Evolutionary conservation across 2,888 invertebrate species (phyloP).

Genomic region (Cantharis rufa): DNA sequence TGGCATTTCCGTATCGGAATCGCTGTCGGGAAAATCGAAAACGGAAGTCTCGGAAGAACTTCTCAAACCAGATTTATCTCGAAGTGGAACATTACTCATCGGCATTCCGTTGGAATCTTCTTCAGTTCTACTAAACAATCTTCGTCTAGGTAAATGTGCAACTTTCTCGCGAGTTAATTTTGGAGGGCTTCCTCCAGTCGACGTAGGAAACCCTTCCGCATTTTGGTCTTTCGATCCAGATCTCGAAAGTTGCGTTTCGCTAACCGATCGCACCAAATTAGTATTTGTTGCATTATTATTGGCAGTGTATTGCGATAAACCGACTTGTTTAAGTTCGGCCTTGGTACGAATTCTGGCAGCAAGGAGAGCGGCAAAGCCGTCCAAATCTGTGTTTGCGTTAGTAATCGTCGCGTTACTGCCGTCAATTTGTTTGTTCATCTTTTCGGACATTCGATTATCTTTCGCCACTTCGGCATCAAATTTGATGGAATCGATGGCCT

Average conservation of each 20-base stretch:
- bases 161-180: conserved; percentile 19
- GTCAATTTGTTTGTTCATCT: conserved; percentile 35
- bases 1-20: conserved; percentile 66
- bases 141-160: conserved; percentile 52
- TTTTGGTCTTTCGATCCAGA: conserved; percentile 54
- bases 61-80: conserved; percentile 58
- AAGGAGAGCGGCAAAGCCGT: conserved; percentile 65
- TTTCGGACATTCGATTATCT: conserved; percentile 26
- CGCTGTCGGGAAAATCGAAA: conserved; percentile 67
- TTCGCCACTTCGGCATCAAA: conserved; percentile 56
- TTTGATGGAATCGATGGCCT: conserved; percentile 69
- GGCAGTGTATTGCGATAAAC: conserved; percentile 36
- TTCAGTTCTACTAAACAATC: conserved; percentile 67
- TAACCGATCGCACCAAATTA: conserved; percentile 35
- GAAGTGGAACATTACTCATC: conserved; percentile 49
- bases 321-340: conserved; percentile 74
- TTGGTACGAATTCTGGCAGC: conserved; percentile 82
- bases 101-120: conserved; percentile 48
- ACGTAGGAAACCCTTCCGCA: conserved; percentile 21
- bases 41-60: conserved; percentile 68
- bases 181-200: conserved; percentile 19
- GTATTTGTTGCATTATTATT: conserved; percentile 32
- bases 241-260: conserved; percentile 49
- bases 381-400: conserved; percentile 51
- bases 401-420: conserved; percentile 39